Evolutionary conservation across 2,113 vertebrate genomes (phyloP).

Genomic region (Procavia capensis): DNA sequence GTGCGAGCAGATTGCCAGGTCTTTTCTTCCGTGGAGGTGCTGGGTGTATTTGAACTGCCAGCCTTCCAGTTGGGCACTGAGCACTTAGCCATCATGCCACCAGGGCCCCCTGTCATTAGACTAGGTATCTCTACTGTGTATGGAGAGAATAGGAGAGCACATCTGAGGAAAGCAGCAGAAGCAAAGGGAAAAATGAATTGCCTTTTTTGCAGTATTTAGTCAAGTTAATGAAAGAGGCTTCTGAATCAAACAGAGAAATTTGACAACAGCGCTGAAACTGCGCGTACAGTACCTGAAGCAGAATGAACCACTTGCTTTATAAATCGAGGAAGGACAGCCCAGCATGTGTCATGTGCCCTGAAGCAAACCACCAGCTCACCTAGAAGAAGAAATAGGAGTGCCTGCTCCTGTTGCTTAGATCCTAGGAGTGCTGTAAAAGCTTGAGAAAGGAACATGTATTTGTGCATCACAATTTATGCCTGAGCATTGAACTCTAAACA

Average conservation of each 20-base stretch:
- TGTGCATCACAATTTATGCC: neutral
- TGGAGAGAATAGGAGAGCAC: neutral
- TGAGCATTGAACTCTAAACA: neutral
- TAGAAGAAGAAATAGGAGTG: fast-evolving
- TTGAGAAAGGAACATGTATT: neutral
- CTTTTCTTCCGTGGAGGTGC: neutral
- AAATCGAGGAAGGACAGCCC: neutral
- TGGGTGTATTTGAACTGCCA: neutral
- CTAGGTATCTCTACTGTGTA: neutral
- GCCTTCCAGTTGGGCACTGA: too few relatives aligned
- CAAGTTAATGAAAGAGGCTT: neutral
- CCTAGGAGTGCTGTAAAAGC: fast-evolving
- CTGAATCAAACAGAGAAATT: neutral
- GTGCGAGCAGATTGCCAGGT: neutral
- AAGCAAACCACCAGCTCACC: neutral
- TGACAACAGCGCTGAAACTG: neutral
- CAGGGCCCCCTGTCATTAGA: neutral
- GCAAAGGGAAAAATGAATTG: neutral
- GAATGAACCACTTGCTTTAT: neutral
- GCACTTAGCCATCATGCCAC: neutral
- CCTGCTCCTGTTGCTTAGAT: neutral
- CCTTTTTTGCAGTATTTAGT: neutral
- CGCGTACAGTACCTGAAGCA: neutral
- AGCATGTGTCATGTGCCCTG: fast-evolving
- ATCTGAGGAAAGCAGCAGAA: neutral